Conservation (phyloP, 2,888 invertebrate species). For the Aelia acuminata region DNA sequence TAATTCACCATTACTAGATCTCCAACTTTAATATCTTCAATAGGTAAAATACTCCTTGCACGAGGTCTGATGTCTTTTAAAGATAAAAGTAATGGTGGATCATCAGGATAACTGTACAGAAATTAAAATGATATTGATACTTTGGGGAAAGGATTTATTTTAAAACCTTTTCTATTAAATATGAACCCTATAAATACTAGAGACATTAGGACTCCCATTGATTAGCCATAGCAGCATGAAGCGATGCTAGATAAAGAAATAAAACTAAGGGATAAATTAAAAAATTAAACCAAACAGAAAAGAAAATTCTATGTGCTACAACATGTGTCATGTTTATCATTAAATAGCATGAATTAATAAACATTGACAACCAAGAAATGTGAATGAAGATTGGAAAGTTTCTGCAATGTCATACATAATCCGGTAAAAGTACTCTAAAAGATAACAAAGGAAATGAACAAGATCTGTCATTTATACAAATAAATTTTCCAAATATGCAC, state of each 20-base stretch:
- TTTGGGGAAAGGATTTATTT: no score
- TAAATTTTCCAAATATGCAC: no score
- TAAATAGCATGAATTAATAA: not conserved
- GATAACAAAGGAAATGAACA: no score
- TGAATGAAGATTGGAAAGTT: not conserved
- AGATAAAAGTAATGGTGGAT: constrained; percentile 56
- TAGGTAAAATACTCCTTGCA: constrained; percentile 73
- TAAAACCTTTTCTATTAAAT: no score
- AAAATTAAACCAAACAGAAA: not conserved
- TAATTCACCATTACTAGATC: constrained; percentile 81
- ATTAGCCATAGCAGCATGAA: no score
- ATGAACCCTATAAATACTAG: no score
- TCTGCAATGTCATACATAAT: no score
- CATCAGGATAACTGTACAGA: constrained; percentile 38
- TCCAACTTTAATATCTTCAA: constrained; percentile 74
- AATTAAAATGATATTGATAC: not conserved
- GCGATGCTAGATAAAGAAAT: no score
- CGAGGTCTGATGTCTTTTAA: constrained; percentile 77
- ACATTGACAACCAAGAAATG: not conserved
- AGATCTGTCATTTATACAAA: no score
- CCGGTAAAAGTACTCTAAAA: no score
- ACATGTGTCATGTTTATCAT: no score
- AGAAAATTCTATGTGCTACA: not conserved
- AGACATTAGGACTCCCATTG: no score
- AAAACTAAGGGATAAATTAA: not conserved